Percentiles rank a stretch among this genome's conserved stretches.
Conservation (phyloP, 2,888 invertebrate species). For the Diabrotica balteata region DNA sequence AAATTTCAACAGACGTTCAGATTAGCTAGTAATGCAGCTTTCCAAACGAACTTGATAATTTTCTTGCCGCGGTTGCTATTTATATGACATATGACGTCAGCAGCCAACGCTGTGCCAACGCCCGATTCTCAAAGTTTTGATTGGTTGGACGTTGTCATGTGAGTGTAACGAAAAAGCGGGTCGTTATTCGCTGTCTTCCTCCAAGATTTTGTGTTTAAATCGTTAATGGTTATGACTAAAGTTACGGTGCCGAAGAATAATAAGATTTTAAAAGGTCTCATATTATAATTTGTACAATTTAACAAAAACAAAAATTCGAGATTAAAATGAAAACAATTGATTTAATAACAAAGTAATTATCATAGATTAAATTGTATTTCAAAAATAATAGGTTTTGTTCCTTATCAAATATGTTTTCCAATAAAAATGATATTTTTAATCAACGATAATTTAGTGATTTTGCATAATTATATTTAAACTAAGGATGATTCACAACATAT, state of each 20-base stretch:
- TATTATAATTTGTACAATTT: no score
- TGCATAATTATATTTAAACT: no score
- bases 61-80: constrained; percentile 62
- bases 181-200: constrained; percentile 21
- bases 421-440: no score
- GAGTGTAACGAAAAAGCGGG: constrained; percentile 45
- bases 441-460: no score
- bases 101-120: constrained; percentile 55
- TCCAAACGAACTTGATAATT: constrained; percentile 69
- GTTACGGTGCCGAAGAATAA: neutral
- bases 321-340: no score
- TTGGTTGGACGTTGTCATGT: constrained; percentile 59
- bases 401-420: no score
- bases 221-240: neutral
- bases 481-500: no score
- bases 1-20: constrained; percentile 55
- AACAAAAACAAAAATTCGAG: no score
- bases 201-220: constrained; percentile 7
- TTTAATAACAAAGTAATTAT: no score
- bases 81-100: constrained; percentile 57
- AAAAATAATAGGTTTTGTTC: no score
- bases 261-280: no score
- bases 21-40: constrained; percentile 73
- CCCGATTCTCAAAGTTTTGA: constrained; percentile 58
- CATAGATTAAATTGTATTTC: no score